These are phyloP conservation scores for Drosophila tani DNA, from an alignment of 1,140 invertebrate genomes.

Conservation along the genomic window DNA sequence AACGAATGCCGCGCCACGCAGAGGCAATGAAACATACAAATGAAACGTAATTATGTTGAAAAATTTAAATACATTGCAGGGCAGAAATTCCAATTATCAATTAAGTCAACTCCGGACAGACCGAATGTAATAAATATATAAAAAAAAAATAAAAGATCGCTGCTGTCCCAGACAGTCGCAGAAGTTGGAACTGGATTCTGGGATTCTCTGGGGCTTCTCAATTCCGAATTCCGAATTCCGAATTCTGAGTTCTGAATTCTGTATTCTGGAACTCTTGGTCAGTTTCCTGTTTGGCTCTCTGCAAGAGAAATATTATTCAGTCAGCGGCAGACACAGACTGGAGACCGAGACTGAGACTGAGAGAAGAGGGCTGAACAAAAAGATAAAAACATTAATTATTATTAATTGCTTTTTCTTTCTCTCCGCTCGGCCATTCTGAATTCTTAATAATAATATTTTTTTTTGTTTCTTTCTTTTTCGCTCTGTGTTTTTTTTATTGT, in stretches of 20 bases:
- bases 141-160: constrained; percentile 18
- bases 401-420: constrained; percentile 73
- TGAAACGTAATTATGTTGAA: constrained; percentile 79
- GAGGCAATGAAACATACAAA: constrained; percentile 50
- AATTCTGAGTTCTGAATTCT: constrained; percentile 21
- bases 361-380: constrained; percentile 55
- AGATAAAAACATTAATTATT: constrained; percentile 84
- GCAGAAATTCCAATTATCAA: constrained; percentile 80
- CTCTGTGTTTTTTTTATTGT: constrained; percentile 38
- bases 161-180: neutral
- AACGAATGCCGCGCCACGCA: neutral
- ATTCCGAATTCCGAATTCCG: constrained; percentile 12
- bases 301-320: constrained; percentile 38
- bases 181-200: constrained; percentile 32
- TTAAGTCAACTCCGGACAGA: constrained; percentile 67
- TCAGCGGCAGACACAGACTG: constrained; percentile 16
- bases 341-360: neutral
- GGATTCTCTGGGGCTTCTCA: constrained; percentile 11
- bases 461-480: constrained; percentile 30
- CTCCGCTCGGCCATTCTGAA: constrained; percentile 31
- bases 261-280: constrained; percentile 14
- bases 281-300: constrained; percentile 45
- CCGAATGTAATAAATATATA: constrained; percentile 71
- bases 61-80: constrained; percentile 77
- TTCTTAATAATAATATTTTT: constrained; percentile 60